Evolutionary conservation across 2,113 vertebrate genomes (phyloP).

Genomic region (Ceuthmochares aereus): DNA sequence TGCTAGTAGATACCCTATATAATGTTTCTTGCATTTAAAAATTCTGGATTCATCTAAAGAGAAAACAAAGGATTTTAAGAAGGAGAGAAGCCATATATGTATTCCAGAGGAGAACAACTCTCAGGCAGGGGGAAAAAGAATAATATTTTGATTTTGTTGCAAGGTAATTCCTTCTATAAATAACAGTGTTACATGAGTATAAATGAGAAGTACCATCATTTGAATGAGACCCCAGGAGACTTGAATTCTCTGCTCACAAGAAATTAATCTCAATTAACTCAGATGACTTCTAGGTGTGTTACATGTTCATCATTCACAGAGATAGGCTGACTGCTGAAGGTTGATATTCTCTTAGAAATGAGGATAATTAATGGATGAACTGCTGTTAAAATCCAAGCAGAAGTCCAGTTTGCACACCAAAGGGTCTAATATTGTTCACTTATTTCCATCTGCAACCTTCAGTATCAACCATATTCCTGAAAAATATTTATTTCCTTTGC

Average conservation of each 20-base stretch:
- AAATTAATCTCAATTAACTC: constrained; percentile 47
- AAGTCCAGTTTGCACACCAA: not conserved
- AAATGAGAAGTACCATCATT: constrained; percentile 9
- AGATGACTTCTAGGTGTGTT: not conserved
- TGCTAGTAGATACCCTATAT: not conserved
- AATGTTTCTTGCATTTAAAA: not conserved
- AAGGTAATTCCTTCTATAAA: constrained; percentile 35
- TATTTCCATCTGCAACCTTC: not conserved
- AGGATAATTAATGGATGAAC: not conserved
- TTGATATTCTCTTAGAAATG: not conserved
- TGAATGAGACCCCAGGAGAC: constrained; percentile 9
- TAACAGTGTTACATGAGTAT: not conserved
- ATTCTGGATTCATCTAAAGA: not conserved
- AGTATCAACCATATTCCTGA: not conserved
- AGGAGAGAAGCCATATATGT: not conserved
- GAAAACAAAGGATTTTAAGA: not conserved
- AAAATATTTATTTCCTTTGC: not conserved
- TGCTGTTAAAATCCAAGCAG: not conserved
- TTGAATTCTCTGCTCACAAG: not conserved
- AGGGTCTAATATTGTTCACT: not conserved
- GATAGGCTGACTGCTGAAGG: not conserved
- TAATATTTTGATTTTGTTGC: constrained; percentile 34
- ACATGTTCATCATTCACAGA: not conserved
- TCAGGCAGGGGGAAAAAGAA: constrained; percentile 4
- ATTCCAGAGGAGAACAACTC: not conserved